Evolutionary conservation across 2,113 vertebrate species (phyloP).

Genomic region (Microcebus lehilahytsara): DNA sequence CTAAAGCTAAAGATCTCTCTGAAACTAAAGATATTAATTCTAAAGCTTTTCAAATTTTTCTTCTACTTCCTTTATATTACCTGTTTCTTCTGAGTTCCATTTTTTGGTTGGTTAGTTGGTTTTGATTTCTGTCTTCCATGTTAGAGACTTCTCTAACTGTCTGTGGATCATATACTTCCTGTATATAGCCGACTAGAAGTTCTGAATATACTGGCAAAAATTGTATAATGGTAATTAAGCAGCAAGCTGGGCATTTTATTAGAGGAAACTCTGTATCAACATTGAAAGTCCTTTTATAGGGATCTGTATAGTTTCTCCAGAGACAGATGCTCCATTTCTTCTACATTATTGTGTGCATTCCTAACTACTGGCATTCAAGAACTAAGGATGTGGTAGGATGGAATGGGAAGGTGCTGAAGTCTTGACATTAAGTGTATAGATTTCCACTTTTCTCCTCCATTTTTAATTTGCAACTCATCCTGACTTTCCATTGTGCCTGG

Average conservation of each 20-base stretch:
- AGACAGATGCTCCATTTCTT: background rate
- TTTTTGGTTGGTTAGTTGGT: background rate
- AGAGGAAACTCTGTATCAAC: background rate
- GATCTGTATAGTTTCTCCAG: background rate
- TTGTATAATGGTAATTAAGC: background rate
- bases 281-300: background rate
- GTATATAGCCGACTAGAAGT: background rate
- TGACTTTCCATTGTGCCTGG: background rate
- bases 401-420: background rate
- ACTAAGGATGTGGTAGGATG: background rate
- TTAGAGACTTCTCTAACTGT: background rate
- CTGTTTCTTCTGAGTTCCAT: background rate
- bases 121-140: background rate
- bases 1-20: background rate
- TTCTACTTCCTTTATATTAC: background rate
- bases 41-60: background rate
- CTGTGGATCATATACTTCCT: background rate
- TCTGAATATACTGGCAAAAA: background rate
- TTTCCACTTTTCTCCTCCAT: background rate
- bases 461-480: background rate
- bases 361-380: background rate
- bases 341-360: background rate
- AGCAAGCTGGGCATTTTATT: background rate
- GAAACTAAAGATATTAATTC: constrained; percentile 12
- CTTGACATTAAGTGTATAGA: background rate